phyloP scores from a whole-genome alignment of 2,888 invertebrate species.

The Caenorhabditis doughertyi region DNA sequence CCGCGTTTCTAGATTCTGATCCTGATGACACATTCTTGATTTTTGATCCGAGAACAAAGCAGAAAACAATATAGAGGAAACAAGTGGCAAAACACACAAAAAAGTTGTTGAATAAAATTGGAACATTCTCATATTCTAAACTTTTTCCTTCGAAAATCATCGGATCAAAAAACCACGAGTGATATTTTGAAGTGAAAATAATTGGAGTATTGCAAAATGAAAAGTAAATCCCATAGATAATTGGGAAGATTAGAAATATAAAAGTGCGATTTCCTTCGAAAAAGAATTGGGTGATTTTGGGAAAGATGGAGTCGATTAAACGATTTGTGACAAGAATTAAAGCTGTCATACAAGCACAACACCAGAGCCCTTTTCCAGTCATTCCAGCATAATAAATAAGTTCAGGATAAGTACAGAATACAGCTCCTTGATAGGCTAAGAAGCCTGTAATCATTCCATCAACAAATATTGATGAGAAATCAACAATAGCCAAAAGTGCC shows the following conservation, averaged over 20 bases:
- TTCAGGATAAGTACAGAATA: constrained; percentile 63
- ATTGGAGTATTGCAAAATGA: constrained; percentile 67
- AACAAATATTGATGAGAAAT: constrained; percentile 46
- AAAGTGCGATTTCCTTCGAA: constrained; percentile 47
- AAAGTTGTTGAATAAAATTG: constrained; percentile 66
- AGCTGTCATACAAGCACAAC: constrained; percentile 64
- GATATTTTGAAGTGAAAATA: constrained; percentile 64
- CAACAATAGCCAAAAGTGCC: constrained; percentile 61
- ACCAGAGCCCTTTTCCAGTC: constrained; percentile 62
- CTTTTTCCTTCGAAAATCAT: constrained; percentile 51
- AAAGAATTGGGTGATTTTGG: constrained; percentile 39
- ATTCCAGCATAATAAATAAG: constrained; percentile 58
- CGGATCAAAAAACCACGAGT: constrained; percentile 73
- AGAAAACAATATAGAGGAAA: constrained; percentile 58
- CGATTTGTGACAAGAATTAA: constrained; percentile 66
- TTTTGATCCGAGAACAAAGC: constrained; percentile 38
- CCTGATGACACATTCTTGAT: constrained; percentile 24
- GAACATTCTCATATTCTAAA: constrained; percentile 51
- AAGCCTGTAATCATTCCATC: constrained; percentile 55
- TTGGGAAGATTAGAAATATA: constrained; percentile 54
- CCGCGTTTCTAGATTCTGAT: constrained; percentile 7
- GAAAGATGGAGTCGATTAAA: constrained; percentile 52
- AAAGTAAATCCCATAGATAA: constrained; percentile 68
- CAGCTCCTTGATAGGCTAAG: constrained; percentile 58
- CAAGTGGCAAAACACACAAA: constrained; percentile 64